A percentile compares a stretch with the other conserved stretches of the same genome.
Conservation (phyloP, 92 coral and sea anemone genomes). For the Virgularia gustaviana region DNA sequence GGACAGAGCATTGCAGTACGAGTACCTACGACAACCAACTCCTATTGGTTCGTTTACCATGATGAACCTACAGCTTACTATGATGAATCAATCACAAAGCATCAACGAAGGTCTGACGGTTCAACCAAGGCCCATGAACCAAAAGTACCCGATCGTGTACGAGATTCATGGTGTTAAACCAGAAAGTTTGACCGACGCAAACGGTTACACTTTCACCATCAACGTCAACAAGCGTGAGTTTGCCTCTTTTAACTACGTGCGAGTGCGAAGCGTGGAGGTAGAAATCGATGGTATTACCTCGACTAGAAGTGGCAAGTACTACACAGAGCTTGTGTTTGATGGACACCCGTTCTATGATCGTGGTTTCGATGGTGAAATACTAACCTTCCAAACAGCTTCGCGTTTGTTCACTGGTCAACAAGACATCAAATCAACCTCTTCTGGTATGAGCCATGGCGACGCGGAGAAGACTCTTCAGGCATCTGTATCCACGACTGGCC, state of each 20-base stretch:
- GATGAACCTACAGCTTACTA: neutral
- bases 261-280: neutral
- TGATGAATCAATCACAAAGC: neutral
- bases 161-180: constrained; percentile 3
- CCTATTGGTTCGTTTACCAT: neutral
- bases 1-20: constrained; percentile 7
- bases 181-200: neutral
- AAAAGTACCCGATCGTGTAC: neutral
- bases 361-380: neutral
- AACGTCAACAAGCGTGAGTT: constrained; percentile 4
- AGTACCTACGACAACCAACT: neutral
- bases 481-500: neutral
- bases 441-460: no score
- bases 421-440: neutral
- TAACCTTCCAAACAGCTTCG: neutral
- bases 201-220: neutral
- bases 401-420: neutral
- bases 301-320: neutral
- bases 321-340: constrained; percentile 7
- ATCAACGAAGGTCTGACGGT: neutral
- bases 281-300: neutral
- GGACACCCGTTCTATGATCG: neutral
- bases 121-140: neutral
- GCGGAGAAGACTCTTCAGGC: neutral
- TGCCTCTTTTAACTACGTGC: neutral